Base-by-base conservation (phyloP, 2,888 invertebrate species). In the Ariolimax columbianus region DNA sequence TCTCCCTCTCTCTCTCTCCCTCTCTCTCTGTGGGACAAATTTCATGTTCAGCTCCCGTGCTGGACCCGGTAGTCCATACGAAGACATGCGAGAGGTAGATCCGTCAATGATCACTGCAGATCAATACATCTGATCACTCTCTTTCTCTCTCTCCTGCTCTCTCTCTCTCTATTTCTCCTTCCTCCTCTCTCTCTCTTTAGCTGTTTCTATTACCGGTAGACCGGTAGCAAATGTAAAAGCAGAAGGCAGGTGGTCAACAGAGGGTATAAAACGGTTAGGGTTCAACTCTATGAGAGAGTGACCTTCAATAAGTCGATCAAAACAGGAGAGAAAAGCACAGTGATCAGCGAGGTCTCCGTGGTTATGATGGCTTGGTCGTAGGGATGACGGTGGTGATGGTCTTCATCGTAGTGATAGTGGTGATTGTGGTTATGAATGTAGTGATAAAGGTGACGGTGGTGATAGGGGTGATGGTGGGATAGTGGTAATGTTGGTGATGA, bases 1-100 rank as follows among this genome's bases (percentile, higher is more conserved):
- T n/a, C n/a, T n/a, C n/a, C n/a, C n/a, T n/a, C n/a, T n/a, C n/a
- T n/a, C n/a, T n/a, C n/a, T n/a, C n/a, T n/a, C n/a, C n/a, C n/a
- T n/a, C n/a, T n/a, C 7, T 66, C n/a, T 33, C 66, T 4, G 66
- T 47, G 75, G 14, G 75, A 75, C 47, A 75, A 75, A 75, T 75
- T 75, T 75, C 75, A 75, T 75, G n/a, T 75, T 75, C 11, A 73
- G 33, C 38, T 40, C 36, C 14, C 73, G 40, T 40, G 47, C 30
- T 75, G 75, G 2, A 19, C 75, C 30, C 40, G 75, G 47, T 30
- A n/a, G 43, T 19, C 55, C 55, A 14, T 23, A 55, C 23, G 14
- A 23, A 55, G 55, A 75, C 26, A 40, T 75, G 47, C 30, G 47
- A 47, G 75, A 23, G n/a, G 4, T 47, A 2, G 75, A 30, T 47